Percentiles rank a stretch among this genome's conserved stretches.
Evolutionary conservation across 2,888 invertebrate genomes (phyloP).

Genomic region (Orthonychiurus folsomi): DNA sequence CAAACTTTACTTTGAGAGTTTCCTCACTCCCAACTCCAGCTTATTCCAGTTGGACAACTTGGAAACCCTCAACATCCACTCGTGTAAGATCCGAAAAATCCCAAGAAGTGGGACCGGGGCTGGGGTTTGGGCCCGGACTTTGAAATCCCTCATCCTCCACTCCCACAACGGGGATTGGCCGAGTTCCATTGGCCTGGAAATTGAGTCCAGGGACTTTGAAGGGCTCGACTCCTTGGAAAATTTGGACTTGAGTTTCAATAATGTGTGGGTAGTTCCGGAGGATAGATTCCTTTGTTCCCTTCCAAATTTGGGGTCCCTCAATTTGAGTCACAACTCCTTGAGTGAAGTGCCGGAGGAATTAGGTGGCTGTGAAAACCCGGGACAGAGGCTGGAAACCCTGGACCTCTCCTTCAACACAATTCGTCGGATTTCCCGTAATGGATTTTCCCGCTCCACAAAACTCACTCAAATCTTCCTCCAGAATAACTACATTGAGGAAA

Average conservation of each 20-base stretch:
- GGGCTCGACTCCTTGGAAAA: conserved; percentile 65
- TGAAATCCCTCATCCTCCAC: conserved; percentile 71
- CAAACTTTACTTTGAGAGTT: conserved; percentile 68
- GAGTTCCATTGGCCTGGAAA: conserved; percentile 66
- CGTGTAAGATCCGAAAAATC: conserved; percentile 43
- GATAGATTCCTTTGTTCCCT: conserved; percentile 72
- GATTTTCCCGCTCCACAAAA: conserved; percentile 62
- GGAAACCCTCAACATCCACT: conserved; percentile 41
- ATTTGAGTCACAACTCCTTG: conserved; percentile 74
- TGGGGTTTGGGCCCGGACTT: conserved; percentile 70
- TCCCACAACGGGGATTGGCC: conserved; percentile 77
- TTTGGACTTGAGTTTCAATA: conserved; percentile 75
- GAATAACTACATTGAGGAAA: conserved; percentile 63
- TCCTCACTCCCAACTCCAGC: conserved; percentile 53
- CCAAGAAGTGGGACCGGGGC: conserved; percentile 44
- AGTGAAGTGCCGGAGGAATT: conserved; percentile 45
- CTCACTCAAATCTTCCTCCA: conserved; percentile 65
- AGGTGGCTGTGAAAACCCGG: conserved; percentile 41
- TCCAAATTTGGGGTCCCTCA: conserved; percentile 66
- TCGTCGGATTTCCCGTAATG: conserved; percentile 60
- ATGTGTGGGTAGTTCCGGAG: conserved; percentile 79
- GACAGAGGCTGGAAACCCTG: conserved; percentile 57
- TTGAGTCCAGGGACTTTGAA: conserved; percentile 63
- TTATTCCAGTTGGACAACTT: conserved; percentile 42
- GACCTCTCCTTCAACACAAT: conserved; percentile 67